phyloP scores from a whole-genome alignment of 2,888 invertebrate species.

The Aleiodes alternator region DNA sequence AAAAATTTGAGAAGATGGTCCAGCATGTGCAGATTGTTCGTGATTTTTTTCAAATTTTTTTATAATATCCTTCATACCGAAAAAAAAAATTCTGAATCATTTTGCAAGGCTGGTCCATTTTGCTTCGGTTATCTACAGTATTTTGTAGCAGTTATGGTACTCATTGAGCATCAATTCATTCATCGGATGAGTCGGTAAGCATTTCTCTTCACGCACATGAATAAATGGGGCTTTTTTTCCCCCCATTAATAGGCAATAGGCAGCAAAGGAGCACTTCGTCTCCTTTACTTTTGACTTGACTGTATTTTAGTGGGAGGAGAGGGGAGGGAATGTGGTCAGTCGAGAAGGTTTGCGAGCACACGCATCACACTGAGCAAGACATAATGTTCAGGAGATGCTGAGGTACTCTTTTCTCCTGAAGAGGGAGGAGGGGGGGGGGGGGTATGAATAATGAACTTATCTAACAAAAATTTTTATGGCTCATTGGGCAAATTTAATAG shows the following conservation, averaged over 20 bases:
- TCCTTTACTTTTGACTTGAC: slow-evolving; percentile 23
- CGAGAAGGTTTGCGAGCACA: slow-evolving; percentile 63
- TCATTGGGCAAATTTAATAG: slow-evolving; percentile 53
- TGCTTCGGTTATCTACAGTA: too few species aligned
- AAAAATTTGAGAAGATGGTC: background rate
- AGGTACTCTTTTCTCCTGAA: too few species aligned
- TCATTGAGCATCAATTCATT: too few species aligned
- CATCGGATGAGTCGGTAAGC: too few species aligned
- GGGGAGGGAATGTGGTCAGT: slow-evolving; percentile 73
- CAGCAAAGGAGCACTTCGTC: slow-evolving; percentile 14
- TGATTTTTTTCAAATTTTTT: too few species aligned
- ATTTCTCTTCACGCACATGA: background rate
- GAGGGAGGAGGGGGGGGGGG: slow-evolving; percentile 10
- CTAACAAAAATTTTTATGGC: slow-evolving; percentile 63
- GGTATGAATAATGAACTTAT: slow-evolving; percentile 29
- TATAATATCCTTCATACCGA: too few species aligned
- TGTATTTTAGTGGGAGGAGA: slow-evolving; percentile 54
- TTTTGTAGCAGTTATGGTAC: too few species aligned
- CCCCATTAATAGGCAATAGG: background rate
- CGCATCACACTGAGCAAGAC: slow-evolving; percentile 51
- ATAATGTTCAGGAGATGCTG: slow-evolving; percentile 7
- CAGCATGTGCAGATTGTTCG: too few species aligned
- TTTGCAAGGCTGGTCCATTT: too few species aligned
- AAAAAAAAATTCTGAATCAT: too few species aligned
- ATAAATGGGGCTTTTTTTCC: background rate